Percentiles rank a stretch among this genome's conserved stretches.
These are phyloP conservation scores for Mustela nigripes DNA, from an alignment of 2,113 vertebrate species.

Conservation along the genomic window DNA sequence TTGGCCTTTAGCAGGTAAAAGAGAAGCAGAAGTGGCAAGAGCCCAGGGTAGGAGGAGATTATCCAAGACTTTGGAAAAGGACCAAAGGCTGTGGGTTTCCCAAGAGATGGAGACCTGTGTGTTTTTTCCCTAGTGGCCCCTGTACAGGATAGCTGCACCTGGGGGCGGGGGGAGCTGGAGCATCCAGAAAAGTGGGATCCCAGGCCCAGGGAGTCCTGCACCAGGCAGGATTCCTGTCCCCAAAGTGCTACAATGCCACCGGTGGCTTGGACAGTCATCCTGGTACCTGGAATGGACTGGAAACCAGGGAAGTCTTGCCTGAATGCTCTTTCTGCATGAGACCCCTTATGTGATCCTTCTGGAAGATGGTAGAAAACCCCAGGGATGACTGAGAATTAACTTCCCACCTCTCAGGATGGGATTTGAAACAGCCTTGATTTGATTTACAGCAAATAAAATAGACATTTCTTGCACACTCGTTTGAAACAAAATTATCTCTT, in stretches of 20 bases:
- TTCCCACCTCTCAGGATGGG: neutral
- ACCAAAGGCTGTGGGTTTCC: neutral
- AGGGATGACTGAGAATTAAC: neutral
- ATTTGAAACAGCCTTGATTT: neutral
- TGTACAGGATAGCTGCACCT: neutral
- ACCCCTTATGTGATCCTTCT: neutral
- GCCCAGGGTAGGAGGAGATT: neutral
- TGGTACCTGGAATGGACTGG: neutral
- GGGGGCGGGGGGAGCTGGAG: neutral
- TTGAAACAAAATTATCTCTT: conserved; percentile 40
- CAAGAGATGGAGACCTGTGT: neutral
- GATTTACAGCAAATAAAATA: conserved; percentile 17
- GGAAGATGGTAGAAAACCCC: neutral
- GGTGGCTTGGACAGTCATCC: neutral
- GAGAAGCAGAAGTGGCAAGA: neutral
- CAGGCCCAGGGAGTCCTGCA: neutral
- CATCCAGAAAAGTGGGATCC: neutral
- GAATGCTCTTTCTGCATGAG: neutral
- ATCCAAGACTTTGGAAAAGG: conserved; percentile 26
- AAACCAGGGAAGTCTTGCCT: neutral
- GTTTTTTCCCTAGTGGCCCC: neutral
- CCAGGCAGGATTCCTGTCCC: neutral
- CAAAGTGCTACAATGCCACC: neutral
- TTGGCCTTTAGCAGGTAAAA: neutral
- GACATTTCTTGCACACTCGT: neutral